Base-by-base conservation (phyloP, 2,797 vertebrate genomes). In the Anguilla obscura region DNA sequence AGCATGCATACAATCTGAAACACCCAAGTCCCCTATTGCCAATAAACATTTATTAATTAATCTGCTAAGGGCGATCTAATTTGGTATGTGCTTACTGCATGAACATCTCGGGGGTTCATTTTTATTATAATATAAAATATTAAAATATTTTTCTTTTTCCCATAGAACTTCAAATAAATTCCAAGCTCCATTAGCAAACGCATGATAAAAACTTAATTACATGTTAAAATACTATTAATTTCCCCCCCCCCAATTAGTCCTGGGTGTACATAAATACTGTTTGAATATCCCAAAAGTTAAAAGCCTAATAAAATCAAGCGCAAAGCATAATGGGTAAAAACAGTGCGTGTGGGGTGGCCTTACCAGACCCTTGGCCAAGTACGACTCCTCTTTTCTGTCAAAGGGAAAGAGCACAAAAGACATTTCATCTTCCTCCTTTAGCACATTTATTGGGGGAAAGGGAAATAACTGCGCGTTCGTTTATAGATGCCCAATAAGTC, bases 291-390 rank as follows among this genome's bases (percentile, higher is more conserved):
- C 40, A 80, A 14, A 45, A 24, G 1, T 50, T 48, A 45, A 5
- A 45, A 5, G 21, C 48, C 18, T 24, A 48, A 40, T 80, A 27
- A 30, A 86, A 58, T 79, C 76, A 82, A 56, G 21, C 63, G n/a
- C 85, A 54, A 83, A 56, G 76, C 50, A 45, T 63, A 21, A 21
- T 30, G 83, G 58, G 1, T 63, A 50, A 30, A 85, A 18, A 50
- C 33, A 88, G 54, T 24, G 1, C 16, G 16, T 60, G 16, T 21
- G 5, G 71, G 60, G 40, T 21, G 33, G 58, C 90, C 97, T 97
- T 96, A 99, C 98, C 95, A 99, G 93, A 94, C 98, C 98, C 97
- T 99, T 99, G 76, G 96, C 96, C 91, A 97, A 93, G 90, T 97
- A 58, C 0, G 98, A 97, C 93, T 99, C 98, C 91, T 97, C 97